phyloP scores from a whole-genome alignment of 2,797 vertebrate species.

The Xenops minutus region DNA sequence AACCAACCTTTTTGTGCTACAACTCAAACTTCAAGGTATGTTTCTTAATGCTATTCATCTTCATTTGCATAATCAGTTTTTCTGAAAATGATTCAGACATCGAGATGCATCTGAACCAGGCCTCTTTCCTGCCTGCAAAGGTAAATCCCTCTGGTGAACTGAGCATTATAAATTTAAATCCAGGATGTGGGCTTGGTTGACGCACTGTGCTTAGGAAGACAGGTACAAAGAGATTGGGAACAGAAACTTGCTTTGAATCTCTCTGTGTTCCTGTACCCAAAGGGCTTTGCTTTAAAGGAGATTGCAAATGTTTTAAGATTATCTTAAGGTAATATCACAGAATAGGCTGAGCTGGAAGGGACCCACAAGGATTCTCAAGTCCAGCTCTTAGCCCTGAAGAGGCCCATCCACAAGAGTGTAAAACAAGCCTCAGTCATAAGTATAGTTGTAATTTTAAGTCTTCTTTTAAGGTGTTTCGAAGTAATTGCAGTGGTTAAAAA shows the following conservation, averaged over 20 bases:
- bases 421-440: background rate
- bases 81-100: conserved; percentile 57
- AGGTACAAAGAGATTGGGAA: conserved; percentile 47
- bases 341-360: background rate
- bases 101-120: conserved; percentile 52
- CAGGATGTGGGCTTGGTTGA: conserved; percentile 45
- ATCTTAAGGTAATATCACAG: conserved; percentile 1
- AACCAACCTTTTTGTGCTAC: background rate
- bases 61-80: conserved; percentile 65
- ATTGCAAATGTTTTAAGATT: conserved; percentile 51
- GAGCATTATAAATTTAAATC: conserved; percentile 64
- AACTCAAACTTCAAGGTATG: background rate
- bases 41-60: conserved; percentile 28
- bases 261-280: background rate
- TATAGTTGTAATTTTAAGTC: background rate
- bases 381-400: background rate
- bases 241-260: conserved; percentile 37
- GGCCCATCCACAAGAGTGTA: background rate
- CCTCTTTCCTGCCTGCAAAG: conserved; percentile 34
- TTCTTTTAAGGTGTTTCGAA: background rate
- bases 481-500: background rate
- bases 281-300: conserved; percentile 52
- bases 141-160: conserved; percentile 60
- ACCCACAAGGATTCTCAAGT: background rate
- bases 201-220: conserved; percentile 5